Conservation (phyloP, 2,888 invertebrate species). For the Hydroisotoma schaefferi region DNA sequence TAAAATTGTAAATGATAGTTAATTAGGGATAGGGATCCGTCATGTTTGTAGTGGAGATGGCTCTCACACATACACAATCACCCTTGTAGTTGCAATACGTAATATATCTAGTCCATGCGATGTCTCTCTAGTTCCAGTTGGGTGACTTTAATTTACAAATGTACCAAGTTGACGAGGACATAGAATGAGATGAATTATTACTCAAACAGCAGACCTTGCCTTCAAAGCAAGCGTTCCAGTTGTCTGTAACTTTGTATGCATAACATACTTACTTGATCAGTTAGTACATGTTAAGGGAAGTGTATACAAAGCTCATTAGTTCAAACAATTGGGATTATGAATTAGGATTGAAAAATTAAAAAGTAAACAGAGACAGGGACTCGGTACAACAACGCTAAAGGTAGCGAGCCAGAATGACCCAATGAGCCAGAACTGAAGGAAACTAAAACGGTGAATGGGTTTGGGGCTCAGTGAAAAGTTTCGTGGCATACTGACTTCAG, state of each 20-base stretch:
- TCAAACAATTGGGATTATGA: constrained; percentile 5
- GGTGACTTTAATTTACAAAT: constrained; percentile 17
- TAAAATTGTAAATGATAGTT: no score
- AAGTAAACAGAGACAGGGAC: constrained; percentile 9
- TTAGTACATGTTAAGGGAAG: no score
- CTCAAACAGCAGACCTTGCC: background rate
- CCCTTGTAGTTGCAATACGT: background rate
- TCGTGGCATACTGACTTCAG: background rate
- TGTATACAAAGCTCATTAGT: constrained; percentile 5
- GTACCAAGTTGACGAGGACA: constrained; percentile 12
- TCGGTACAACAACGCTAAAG: no score
- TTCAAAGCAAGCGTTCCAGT: background rate
- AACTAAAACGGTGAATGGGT: background rate
- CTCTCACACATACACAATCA: background rate
- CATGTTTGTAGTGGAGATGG: no score
- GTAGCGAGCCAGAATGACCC: constrained; percentile 20
- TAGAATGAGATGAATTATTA: constrained; percentile 15
- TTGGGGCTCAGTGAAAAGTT: background rate
- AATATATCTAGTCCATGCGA: background rate
- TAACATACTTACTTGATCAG: no score
- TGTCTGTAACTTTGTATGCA: background rate
- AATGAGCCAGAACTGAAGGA: constrained; percentile 16
- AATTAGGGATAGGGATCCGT: no score
- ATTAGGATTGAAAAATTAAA: constrained; percentile 7
- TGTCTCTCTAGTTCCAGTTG: constrained; percentile 5